Evolutionary conservation across 2,113 vertebrate genomes (phyloP).

Genomic region (Cyprinus carpio): DNA sequence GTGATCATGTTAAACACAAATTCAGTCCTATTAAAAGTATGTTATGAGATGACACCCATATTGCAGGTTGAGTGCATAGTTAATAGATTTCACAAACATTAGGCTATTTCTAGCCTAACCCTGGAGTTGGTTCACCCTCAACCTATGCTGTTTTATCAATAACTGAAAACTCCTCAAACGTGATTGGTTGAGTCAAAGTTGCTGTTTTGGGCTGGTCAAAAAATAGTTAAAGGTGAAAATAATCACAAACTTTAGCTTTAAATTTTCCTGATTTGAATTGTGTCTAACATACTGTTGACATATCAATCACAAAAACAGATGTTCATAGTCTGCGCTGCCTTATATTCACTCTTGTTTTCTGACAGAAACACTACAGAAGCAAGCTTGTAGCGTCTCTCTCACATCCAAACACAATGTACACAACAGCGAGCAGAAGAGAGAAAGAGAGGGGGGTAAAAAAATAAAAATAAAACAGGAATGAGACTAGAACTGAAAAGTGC

Average conservation of each 20-base stretch:
- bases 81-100: too few relatives aligned
- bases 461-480: slow-evolving; percentile 1
- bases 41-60: too few relatives aligned
- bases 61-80: too few relatives aligned
- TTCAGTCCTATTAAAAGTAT: too few relatives aligned
- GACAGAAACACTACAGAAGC: slow-evolving; percentile 35
- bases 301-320: neutral
- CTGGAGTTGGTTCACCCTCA: too few relatives aligned
- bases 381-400: slow-evolving; percentile 24
- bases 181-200: neutral
- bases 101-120: too few relatives aligned
- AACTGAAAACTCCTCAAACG: neutral
- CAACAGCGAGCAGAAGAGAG: slow-evolving; percentile 14
- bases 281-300: neutral
- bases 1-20: too few relatives aligned
- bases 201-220: neutral
- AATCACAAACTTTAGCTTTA: neutral
- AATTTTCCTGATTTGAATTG: neutral
- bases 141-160: neutral
- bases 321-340: slow-evolving; percentile 5
- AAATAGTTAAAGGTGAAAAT: too few relatives aligned
- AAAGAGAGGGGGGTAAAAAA: neutral
- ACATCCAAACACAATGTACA: slow-evolving; percentile 35
- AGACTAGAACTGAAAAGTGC: slow-evolving; percentile 54
- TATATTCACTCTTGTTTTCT: slow-evolving; percentile 1